Percentiles rank a stretch among this genome's conserved stretches.
Evolutionary conservation across 2,797 vertebrate genomes (phyloP).

Genomic region (Pteropus rufus): DNA sequence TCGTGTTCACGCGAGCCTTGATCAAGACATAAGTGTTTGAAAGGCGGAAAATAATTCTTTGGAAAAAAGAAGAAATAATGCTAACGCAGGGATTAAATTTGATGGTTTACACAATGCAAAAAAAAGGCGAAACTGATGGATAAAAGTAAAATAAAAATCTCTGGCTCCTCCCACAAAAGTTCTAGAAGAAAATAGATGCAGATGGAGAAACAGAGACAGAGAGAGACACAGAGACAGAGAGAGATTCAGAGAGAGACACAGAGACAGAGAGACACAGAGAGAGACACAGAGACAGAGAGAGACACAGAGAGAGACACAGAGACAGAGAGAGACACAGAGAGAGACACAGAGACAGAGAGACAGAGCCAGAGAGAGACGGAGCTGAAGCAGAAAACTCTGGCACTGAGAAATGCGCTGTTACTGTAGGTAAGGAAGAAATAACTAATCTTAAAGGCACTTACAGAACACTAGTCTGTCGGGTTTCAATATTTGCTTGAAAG

Average conservation of each 20-base stretch:
- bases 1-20: rapidly evolving
- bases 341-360: rapidly evolving
- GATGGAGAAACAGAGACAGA: too few relatives aligned
- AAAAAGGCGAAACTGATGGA: background rate
- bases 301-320: too few relatives aligned
- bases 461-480: background rate
- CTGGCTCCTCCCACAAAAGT: too few relatives aligned
- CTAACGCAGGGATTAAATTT: background rate
- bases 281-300: too few relatives aligned
- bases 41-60: background rate
- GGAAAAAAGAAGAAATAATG: background rate
- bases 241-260: too few relatives aligned
- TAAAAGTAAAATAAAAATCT: too few relatives aligned
- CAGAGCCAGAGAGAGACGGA: rapidly evolving
- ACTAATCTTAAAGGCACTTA: background rate
- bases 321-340: too few relatives aligned
- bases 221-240: too few relatives aligned
- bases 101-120: background rate
- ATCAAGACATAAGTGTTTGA: background rate
- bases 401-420: too few relatives aligned
- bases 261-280: too few relatives aligned
- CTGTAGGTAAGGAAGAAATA: background rate
- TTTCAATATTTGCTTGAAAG: background rate
- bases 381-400: rapidly evolving
- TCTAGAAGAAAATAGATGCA: too few relatives aligned